A percentile compares a stretch with the other conserved stretches of the same genome.
Evolutionary conservation across 2,797 vertebrate genomes (phyloP).

Genomic region (Botia kubotai): DNA sequence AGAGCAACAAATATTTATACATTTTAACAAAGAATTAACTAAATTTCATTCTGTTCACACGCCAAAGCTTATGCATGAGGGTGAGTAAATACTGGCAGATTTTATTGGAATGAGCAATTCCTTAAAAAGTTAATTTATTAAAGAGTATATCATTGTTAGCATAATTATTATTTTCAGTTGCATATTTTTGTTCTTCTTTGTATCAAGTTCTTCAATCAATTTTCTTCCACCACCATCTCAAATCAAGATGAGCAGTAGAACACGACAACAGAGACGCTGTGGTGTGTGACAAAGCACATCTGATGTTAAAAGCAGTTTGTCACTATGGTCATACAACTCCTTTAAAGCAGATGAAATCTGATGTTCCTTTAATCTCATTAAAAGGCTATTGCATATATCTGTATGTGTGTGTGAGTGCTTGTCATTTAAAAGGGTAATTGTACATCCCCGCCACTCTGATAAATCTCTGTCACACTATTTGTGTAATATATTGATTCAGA

Average conservation of each 20-base stretch:
- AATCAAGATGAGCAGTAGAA: no score
- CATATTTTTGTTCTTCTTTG: not conserved
- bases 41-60: no score
- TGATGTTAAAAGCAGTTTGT: conserved; percentile 1
- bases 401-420: conserved; percentile 57
- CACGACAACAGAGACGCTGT: not conserved
- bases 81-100: not conserved
- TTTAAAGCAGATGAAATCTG: conserved; percentile 74
- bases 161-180: no score
- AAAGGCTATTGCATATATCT: conserved; percentile 70
- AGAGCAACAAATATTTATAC: no score
- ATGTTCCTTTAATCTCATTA: conserved; percentile 74
- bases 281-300: not conserved
- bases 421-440: conserved; percentile 41
- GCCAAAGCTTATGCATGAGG: no score
- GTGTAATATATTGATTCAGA: conserved; percentile 44
- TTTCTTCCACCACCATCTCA: no score
- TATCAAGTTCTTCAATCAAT: not conserved
- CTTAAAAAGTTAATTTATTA: not conserved
- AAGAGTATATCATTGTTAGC: not conserved
- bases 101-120: not conserved
- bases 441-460: conserved; percentile 59
- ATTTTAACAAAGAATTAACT: no score
- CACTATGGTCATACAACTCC: not conserved
- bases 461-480: conserved; percentile 62